Base-by-base conservation (phyloP, 2,888 invertebrate species). In the Lottia gigantea region DNA sequence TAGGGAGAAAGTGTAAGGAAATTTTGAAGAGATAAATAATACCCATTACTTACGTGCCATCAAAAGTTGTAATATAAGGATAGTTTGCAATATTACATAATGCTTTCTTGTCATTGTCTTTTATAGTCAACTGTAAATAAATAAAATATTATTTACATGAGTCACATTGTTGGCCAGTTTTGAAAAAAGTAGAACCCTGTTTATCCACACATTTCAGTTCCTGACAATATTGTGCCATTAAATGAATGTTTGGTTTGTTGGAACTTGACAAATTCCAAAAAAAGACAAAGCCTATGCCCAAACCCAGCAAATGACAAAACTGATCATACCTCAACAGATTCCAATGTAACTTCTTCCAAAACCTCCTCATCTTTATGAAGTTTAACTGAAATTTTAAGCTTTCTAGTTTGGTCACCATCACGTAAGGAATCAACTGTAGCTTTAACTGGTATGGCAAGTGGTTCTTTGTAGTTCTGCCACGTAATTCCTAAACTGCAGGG, bases 11-110 rank as follows among this genome's bases (percentile, higher is more conserved):
- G 2, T 31, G 3, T 6, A 31, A 6, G 31, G 6, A 4, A 2
- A 31, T 31, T 31, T 4, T 31, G 31, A 31, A n/a, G 31, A 31
- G 7, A 40, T 1, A 8, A 40, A 40, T 11, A 40, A 40, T 1
- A 40, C 23, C 19, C 16, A 46, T 15, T 23, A 75, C 78, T 71
- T 72, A 84, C 83, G 70, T 73, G 65, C 77, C 74, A 76, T 83
- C 83, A 72, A 82, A 82, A 0, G 82, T 81, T 11, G 73, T 79
- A 70, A 83, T 78, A 70, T 84, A 83, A 15, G 83, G 83, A 67
- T 82, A 81, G 70, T 82, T 82, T 62, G 80, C 72, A 11, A 82
- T 81, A 64, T 76, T 72, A 68, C 84, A 84, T 12, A 78, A 66
- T 4, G 80, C 79, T 14, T 74, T 72, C 46, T 68, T 71, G 66